phyloP scores from a whole-genome alignment of 2,113 vertebrate genomes.

The Passer montanus region DNA sequence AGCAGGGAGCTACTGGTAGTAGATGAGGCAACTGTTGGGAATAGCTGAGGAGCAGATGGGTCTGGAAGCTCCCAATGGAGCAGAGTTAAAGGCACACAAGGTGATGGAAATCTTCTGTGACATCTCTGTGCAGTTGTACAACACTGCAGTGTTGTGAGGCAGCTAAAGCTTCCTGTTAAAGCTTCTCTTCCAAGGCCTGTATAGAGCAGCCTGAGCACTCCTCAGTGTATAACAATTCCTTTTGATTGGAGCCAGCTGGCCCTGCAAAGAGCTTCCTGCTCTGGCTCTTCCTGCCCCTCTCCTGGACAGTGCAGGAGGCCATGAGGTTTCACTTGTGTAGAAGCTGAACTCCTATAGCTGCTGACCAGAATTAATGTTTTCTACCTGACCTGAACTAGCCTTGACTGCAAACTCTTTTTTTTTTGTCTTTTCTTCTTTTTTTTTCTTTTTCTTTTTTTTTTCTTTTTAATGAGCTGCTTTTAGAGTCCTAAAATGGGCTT shows the following conservation, averaged over 20 bases:
- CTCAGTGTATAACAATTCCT: not conserved
- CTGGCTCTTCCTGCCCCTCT: not conserved
- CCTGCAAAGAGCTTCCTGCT: not conserved
- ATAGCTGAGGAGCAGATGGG: not conserved
- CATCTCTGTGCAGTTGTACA: not conserved
- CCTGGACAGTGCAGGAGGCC: not conserved
- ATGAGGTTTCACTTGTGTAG: not conserved
- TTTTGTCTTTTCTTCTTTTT: too few relatives aligned
- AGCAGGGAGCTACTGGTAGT: not conserved
- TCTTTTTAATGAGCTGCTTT: not conserved
- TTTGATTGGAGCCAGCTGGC: not conserved
- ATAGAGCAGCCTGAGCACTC: not conserved
- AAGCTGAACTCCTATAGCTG: not conserved
- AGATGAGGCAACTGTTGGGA: not conserved
- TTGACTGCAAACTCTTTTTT: not conserved
- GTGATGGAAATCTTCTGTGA: not conserved
- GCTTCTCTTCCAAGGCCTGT: not conserved
- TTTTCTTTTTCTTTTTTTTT: too few relatives aligned
- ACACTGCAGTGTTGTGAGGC: not conserved
- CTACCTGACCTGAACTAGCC: not conserved
- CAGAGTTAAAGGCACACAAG: not conserved
- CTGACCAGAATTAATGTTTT: not conserved
- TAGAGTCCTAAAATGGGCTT: constrained; percentile 5
- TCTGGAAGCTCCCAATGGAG: not conserved
- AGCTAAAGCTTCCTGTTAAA: not conserved